Evolutionary conservation across 1,140 invertebrate species (phyloP), one percentile per base, ranked within the genome.

Genomic region (Oscheius sp.): DNA sequence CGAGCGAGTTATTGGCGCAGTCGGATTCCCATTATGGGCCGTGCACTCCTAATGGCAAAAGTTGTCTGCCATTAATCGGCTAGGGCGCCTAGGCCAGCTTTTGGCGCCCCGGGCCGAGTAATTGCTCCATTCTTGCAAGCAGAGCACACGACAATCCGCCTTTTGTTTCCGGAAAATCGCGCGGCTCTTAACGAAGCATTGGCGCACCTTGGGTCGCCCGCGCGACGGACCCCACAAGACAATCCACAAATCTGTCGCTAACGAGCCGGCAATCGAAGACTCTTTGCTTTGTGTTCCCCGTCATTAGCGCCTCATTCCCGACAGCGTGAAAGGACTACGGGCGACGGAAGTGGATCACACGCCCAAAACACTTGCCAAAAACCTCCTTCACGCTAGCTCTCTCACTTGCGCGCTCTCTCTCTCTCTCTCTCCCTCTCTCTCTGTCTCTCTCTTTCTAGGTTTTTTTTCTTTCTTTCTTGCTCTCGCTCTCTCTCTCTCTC

Each of bases 111-210:
- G 49, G n/a, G n/a, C 28, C 49, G 15, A 55, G 49, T 55, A 55
- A 55, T 55, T 55, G 49, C 49, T 26, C 49, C 49, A 55, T 55
- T 55, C 15, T 55, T 7, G 23, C 49, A 55, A 55, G 15, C 28
- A 15, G 15, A 15, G 49, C 49, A 55, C 49, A 15, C 23, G 23
- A n/a, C n/a, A 42, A 55, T 4, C 15, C 49, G 7, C 28, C 49
- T 55, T 55, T 55, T 55, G 49, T 55, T 55, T 55, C 49, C 49
- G 49, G 49, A 55, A 55, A 55, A 55, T 55, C 49, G 49, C 49
- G n/a, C n/a, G n/a, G n/a, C n/a, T n/a, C n/a, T n/a, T n/a, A n/a
- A n/a, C n/a, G n/a, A n/a, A n/a, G n/a, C n/a, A n/a, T n/a, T n/a
- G n/a, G n/a, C n/a, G n/a, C n/a, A n/a, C n/a, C n/a, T n/a, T n/a